Evolutionary conservation across 2,797 vertebrate genomes (phyloP).

Genomic region (Tarsius wallacei): DNA sequence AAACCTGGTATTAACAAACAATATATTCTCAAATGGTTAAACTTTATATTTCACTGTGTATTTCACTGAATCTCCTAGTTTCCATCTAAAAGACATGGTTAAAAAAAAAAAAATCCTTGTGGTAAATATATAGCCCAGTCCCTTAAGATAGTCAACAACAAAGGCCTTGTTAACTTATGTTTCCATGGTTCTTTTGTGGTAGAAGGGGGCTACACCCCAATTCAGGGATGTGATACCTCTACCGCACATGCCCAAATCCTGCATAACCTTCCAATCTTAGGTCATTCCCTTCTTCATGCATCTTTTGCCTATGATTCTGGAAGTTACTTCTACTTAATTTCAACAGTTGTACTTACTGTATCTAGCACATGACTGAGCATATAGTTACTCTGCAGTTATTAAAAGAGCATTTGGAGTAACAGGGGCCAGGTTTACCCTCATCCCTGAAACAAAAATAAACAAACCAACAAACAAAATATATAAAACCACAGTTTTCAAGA

Average conservation of each 20-base stretch:
- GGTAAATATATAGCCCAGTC: background rate
- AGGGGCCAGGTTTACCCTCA: background rate
- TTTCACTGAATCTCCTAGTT: constrained; percentile 54
- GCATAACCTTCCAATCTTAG: constrained; percentile 12
- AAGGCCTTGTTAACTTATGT: background rate
- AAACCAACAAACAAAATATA: background rate
- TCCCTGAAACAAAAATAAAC: constrained; percentile 22
- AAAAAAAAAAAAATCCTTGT: constrained; percentile 36
- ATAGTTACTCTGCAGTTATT: constrained; percentile 55
- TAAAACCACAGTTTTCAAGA: background rate
- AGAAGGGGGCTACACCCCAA: background rate
- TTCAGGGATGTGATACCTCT: background rate
- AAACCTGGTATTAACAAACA: constrained; percentile 41
- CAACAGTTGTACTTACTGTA: constrained; percentile 9
- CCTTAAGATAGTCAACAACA: background rate
- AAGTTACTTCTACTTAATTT: constrained; percentile 62
- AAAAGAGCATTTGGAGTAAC: constrained; percentile 45
- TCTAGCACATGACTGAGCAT: background rate
- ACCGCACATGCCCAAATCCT: background rate
- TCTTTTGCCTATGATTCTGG: background rate
- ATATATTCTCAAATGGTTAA: constrained; percentile 21
- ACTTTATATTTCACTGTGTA: constrained; percentile 30
- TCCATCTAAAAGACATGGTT: background rate
- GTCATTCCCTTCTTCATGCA: background rate
- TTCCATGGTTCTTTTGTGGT: background rate